Evolutionary conservation across 2,797 vertebrate genomes (phyloP).

Genomic region (Botia kubotai): DNA sequence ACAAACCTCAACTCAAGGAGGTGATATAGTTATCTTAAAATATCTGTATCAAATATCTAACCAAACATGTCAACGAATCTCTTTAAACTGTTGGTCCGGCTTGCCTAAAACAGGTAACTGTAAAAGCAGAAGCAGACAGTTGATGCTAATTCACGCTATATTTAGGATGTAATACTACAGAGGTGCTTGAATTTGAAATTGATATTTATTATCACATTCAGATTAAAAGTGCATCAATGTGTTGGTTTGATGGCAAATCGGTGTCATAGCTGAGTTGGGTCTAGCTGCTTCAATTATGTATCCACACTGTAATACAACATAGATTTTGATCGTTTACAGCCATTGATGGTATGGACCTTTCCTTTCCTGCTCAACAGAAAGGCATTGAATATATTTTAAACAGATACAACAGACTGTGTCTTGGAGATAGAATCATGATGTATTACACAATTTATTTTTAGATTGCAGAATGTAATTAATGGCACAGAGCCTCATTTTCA

Average conservation of each 20-base stretch:
- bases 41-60: too few relatives aligned
- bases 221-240: too few relatives aligned
- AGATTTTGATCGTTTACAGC: too few relatives aligned
- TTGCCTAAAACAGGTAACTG: neutral
- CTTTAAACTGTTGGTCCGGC: neutral
- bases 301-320: too few relatives aligned
- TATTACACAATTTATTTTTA: conserved; percentile 41
- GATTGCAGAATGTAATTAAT: conserved; percentile 36
- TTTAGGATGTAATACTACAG: too few relatives aligned
- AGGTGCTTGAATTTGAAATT: too few relatives aligned
- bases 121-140: neutral
- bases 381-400: neutral
- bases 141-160: neutral
- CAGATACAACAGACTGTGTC: neutral
- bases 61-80: neutral
- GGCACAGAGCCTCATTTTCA: conserved; percentile 24
- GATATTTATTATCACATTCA: too few relatives aligned
- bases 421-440: conserved; percentile 12
- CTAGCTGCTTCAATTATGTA: too few relatives aligned
- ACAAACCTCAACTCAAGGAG: too few relatives aligned
- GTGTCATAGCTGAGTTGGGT: too few relatives aligned
- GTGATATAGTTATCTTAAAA: neutral
- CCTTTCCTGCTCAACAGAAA: neutral
- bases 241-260: too few relatives aligned
- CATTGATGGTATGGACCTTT: too few relatives aligned